Base-by-base conservation (phyloP, 2,888 invertebrate species). In the Aphrophora alni region DNA sequence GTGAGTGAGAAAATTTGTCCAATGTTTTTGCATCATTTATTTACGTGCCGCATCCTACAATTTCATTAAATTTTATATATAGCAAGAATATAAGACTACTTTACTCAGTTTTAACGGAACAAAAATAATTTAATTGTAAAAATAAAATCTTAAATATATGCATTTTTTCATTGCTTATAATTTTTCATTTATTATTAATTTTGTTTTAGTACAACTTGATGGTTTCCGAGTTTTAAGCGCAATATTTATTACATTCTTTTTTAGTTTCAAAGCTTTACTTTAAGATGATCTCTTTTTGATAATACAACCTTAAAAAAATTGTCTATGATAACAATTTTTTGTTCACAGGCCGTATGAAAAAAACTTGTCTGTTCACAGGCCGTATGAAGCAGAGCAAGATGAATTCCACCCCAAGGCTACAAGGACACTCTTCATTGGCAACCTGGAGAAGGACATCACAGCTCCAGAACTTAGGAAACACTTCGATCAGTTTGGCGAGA, bases 371-470 rank as follows among this genome's bases (percentile, higher is more conserved):
- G 26, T 71, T 28, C 76, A 21, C 81, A 84, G 96, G 88, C 96
- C 96, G 80, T 95, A 96, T 88, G 98, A 98, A 91, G 96, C 97
- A 85, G 98, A 98, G 89, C 92, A 98, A 87, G 97, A 98, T 89
- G 98, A 98, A 89, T 98, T 95, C 89, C 97, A 98, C 91, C 97
- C 97, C 75, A 98, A 98, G 89, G 97, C 98, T 80, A 98, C 98
- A 77, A 92, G 98, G 85, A 98, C 98, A 38, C 91, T 98, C 86
- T 98, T 98, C 90, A 97, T 98, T 88, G 97, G 98, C 84, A 98
- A 98, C 90, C 91, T 99, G 87, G 98, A 98, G 88, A 97, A 97
- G 88, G 97, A 98, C 87, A 95, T 97, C 82, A 96, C 97, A 77
- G 94, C 95, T 85, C 93, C 95, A 85, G 96, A 97, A 88, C 91